A percentile compares a stretch with the other conserved stretches of the same genome.
Conservation (phyloP, 2,888 invertebrate species). For the Leptinotarsa peninsularis region DNA sequence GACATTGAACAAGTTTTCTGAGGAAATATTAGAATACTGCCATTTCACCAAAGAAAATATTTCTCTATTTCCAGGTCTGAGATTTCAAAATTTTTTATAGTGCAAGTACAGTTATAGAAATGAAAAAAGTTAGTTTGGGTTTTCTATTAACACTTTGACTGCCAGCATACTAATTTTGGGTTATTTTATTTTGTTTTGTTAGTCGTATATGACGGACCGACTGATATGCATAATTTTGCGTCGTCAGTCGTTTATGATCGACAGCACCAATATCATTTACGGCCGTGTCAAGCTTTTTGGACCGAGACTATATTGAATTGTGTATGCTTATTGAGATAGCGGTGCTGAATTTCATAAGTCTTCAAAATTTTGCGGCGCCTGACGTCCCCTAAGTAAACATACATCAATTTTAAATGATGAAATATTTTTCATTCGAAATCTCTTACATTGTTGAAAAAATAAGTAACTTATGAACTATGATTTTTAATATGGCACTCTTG, state of each 20-base stretch:
- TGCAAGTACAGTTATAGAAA: too few species aligned
- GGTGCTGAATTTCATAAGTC: slow-evolving; percentile 4
- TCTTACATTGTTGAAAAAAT: slow-evolving; percentile 14
- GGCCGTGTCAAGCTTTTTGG: too few species aligned
- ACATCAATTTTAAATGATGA: background rate
- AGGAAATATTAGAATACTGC: too few species aligned
- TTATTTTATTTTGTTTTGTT: slow-evolving; percentile 3
- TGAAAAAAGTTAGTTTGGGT: too few species aligned
- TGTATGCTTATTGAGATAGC: slow-evolving; percentile 9
- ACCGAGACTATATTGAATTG: background rate
- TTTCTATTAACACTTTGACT: background rate
- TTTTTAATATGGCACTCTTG: slow-evolving; percentile 24
- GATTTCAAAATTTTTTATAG: too few species aligned
- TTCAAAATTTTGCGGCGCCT: slow-evolving; percentile 17
- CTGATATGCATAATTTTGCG: background rate
- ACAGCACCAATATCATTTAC: background rate
- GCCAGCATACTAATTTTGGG: background rate
- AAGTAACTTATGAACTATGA: slow-evolving; percentile 23
- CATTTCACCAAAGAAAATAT: too few species aligned
- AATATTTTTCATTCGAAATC: background rate
- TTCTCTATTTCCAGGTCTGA: too few species aligned
- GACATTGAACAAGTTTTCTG: too few species aligned
- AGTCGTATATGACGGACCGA: background rate
- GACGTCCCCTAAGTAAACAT: slow-evolving; percentile 11
- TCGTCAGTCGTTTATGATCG: background rate